Evolutionary conservation across 2,113 vertebrate species (phyloP).

Genomic region (Atlantisia rogersi): DNA sequence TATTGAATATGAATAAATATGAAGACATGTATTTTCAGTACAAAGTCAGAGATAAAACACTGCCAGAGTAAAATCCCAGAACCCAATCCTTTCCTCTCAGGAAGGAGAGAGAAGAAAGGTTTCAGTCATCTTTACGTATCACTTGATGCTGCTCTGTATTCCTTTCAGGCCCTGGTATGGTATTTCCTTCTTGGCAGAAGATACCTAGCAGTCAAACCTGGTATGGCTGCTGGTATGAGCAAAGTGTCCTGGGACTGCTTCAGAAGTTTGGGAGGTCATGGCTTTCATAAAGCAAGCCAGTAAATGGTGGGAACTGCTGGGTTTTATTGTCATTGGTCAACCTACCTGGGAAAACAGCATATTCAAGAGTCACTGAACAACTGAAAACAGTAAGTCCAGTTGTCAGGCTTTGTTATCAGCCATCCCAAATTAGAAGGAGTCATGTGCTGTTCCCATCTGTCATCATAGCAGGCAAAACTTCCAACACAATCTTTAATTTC

Average conservation of each 20-base stretch:
- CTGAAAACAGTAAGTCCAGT: constrained; percentile 32
- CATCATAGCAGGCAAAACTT: constrained; percentile 19
- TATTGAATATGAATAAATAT: background rate
- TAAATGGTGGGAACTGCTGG: constrained; percentile 26
- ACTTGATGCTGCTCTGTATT: background rate
- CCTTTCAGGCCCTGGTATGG: background rate
- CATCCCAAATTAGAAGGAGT: constrained; percentile 9
- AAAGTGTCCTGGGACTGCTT: constrained; percentile 49
- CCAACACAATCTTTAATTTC: constrained; percentile 6
- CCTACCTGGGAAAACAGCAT: constrained; percentile 53
- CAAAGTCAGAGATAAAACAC: background rate
- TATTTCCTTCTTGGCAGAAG: background rate
- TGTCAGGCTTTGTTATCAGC: constrained; percentile 52
- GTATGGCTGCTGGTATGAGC: background rate
- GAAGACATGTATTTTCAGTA: background rate
- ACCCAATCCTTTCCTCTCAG: background rate
- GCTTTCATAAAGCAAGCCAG: constrained; percentile 29
- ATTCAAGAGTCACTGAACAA: constrained; percentile 46
- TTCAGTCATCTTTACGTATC: background rate
- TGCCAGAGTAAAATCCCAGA: background rate
- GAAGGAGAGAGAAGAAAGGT: background rate
- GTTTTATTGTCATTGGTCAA: constrained; percentile 55
- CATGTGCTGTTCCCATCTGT: constrained; percentile 13
- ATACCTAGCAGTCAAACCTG: background rate
- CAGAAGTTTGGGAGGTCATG: background rate